Percentiles rank a stretch among this genome's conserved stretches.
Evolutionary conservation across 2,113 vertebrate genomes (phyloP).

Genomic region (Cygnus buccinator): DNA sequence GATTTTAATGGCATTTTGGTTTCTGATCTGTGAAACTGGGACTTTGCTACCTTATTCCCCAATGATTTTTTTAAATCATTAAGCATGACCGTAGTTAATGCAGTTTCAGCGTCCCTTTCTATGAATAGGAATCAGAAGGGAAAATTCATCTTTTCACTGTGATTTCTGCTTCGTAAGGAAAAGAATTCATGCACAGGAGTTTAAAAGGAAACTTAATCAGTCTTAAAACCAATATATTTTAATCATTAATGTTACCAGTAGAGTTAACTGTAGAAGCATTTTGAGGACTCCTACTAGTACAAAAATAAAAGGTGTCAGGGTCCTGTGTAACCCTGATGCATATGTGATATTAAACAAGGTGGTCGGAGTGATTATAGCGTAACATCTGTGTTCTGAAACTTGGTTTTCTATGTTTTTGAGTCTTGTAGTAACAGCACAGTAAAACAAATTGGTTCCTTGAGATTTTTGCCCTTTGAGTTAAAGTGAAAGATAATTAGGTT

Average conservation of each 20-base stretch:
- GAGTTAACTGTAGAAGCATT: neutral
- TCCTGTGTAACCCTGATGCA: neutral
- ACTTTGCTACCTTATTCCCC: neutral
- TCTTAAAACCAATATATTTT: neutral
- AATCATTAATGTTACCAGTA: neutral
- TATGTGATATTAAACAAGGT: rapidly evolving
- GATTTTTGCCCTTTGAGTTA: neutral
- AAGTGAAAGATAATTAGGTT: neutral
- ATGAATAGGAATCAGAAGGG: neutral
- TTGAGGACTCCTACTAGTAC: neutral
- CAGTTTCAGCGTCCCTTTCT: rapidly evolving
- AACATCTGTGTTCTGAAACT: neutral
- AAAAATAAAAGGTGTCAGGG: neutral
- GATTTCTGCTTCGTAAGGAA: neutral
- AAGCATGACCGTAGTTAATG: neutral
- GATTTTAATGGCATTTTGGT: neutral
- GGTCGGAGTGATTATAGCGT: rapidly evolving
- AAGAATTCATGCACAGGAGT: neutral
- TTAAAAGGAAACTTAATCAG: neutral
- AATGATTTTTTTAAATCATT: too few species aligned
- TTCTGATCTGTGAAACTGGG: neutral
- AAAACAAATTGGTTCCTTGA: neutral
- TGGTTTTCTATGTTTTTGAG: rapidly evolving
- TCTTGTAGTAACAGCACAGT: neutral
- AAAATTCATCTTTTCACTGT: neutral